Evolutionary conservation across 2,888 invertebrate genomes (phyloP), one percentile per base, ranked within the genome.

Genomic region (Sepioteuthis lessoniana): DNA sequence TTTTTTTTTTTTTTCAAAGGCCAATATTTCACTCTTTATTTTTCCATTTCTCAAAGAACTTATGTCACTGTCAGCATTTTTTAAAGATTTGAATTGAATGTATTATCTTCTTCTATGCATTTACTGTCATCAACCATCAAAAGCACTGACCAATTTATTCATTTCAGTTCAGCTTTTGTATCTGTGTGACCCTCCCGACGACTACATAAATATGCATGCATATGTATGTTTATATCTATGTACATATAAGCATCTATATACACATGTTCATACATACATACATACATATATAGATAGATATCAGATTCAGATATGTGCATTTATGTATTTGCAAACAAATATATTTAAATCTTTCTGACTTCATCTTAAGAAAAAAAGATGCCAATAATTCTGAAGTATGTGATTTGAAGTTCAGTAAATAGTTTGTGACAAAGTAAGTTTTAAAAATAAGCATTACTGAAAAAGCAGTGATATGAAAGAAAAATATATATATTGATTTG

Each of bases 311-410:
- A 13, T n/a, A 76, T 76, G n/a, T n/a, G 31, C 60, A 76, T 76
- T 76, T 35, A n/a, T 76, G 76, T n/a, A 76, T 76, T 76, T n/a
- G 10, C 13, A 76, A 76, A 13, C 76, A n/a, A 76, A n/a, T 35
- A 76, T n/a, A 76, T 76, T 76, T 76, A 76, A 76, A 76, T 76
- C n/a, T n/a, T 76, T 76, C n/a, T 76, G n/a, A 76, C 76, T 76
- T 55, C 55, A 55, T 55, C 28, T 55, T 76, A 76, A n/a, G 76
- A 76, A 76, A 76, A 76, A 35, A 76, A 76, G n/a, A 76, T 76
- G 76, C 16, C n/a, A 76, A 35, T 19, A 76, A 35, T n/a, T n/a
- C 16, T n/a, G 76, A 76, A 76, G n/a, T 16, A 76, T 76, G 76
- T 76, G n/a, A 76, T n/a, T 76, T 76, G 76, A 76, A 10, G 76